Conservation (phyloP, 2,797 vertebrate species). For the Gadopsis bispinosus region DNA sequence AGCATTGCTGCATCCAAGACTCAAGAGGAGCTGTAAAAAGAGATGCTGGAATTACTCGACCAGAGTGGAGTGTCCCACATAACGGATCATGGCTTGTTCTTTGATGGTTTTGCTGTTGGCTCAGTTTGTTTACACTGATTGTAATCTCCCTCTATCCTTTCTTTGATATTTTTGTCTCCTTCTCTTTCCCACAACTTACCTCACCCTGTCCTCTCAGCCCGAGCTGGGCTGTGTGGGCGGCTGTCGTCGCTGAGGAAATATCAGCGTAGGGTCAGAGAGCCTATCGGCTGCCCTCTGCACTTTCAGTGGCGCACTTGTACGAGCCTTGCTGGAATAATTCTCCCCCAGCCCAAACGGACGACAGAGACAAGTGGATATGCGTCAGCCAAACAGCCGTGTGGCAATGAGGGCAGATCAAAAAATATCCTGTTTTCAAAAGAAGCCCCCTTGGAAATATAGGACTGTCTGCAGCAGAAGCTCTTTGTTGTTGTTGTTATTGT, state of each 20-base stretch:
- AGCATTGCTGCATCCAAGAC: conserved; percentile 53
- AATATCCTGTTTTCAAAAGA: conserved; percentile 81
- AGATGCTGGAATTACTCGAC: conserved; percentile 48
- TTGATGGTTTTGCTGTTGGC: conserved; percentile 13
- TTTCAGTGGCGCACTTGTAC: conserved; percentile 57
- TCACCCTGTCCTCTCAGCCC: conserved; percentile 59
- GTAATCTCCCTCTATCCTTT: conserved; percentile 25
- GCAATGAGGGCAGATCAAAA: conserved; percentile 58
- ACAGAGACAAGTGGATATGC: conserved; percentile 73
- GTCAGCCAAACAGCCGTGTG: conserved; percentile 61
- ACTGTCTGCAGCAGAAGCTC: conserved; percentile 69
- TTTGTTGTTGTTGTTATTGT: conserved; percentile 44
- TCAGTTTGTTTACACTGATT: conserved; percentile 40
- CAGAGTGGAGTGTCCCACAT: conserved; percentile 50
- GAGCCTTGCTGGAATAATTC: conserved; percentile 52
- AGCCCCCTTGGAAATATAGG: conserved; percentile 69
- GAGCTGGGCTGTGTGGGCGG: conserved; percentile 20
- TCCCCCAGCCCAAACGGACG: conserved; percentile 56
- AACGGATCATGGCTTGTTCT: conserved; percentile 30
- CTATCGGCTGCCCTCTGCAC: conserved; percentile 68
- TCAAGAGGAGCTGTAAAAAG: conserved; percentile 51
- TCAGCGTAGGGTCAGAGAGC: conserved; percentile 66
- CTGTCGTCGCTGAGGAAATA: conserved; percentile 58
- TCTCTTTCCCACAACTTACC: conserved; percentile 64
- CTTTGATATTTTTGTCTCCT: conserved; percentile 45